Evolutionary conservation across 1,140 invertebrate species (phyloP), one percentile per base, ranked within the genome.

Genomic region (Pseudomyrmex pallidus): DNA sequence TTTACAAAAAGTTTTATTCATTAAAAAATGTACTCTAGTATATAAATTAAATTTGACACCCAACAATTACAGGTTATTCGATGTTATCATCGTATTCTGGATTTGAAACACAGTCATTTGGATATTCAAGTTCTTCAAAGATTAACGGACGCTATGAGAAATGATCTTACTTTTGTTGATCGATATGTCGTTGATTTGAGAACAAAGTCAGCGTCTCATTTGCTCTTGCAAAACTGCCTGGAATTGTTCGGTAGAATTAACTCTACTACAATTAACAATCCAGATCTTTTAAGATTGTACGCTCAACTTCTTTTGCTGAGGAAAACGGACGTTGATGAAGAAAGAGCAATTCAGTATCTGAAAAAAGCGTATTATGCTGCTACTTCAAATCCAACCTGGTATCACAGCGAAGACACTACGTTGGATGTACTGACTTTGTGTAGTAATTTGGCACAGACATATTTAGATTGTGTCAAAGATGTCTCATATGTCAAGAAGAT

Each of bases 201-300:
- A 2, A 94, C 95, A n/a, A n/a, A n/a, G 72, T 90, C 95, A 74
- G 89, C 95, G 4, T 93, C 93, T 59, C 95, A 94, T 89, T 94
- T 97, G 25, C 89, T 95, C 74, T n/a, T n/a, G n/a, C 96, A 96
- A 86, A 96, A 96, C 88, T 93, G 96, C 0, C 92, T 97, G 20
- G 96, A 98, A 91, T 95, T 99, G 35, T 96, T 99, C 91, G 98
- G 97, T 1, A 95, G 97, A 82, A 95, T 99, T 35, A 97, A 97
- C 25, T 94, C 94, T 20, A 94, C 95, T 1, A 95, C 96, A 89
- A 94, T 96, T 62, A 96, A 96, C 86, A 96, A 97, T 90, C 95
- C 96, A 0, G 95, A 96, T 54, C 90, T 98, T 50, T 98, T 98
- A 98, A 95, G 96, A 90, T 91, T 98, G 12, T 98, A 98, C 90